These are phyloP conservation scores for Ischnus inquisitorius DNA, from an alignment of 2,888 invertebrate genomes.

Conservation along the genomic window DNA sequence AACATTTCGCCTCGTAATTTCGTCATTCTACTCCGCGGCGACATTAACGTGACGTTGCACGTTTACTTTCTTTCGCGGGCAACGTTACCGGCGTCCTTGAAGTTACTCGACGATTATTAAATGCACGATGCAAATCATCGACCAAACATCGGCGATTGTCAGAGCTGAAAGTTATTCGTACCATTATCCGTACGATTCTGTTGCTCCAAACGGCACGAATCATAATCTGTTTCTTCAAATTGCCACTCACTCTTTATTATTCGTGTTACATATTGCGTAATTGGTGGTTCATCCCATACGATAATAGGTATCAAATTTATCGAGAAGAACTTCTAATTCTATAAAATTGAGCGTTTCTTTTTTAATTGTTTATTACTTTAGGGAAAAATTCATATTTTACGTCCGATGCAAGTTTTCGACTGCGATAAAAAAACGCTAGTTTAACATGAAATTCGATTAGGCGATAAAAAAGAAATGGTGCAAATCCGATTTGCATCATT, in stretches of 20 bases:
- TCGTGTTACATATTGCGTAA: no score
- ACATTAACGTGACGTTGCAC: neutral
- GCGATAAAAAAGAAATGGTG: no score
- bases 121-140: conserved; percentile 28
- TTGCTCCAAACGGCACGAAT: neutral
- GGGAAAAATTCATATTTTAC: no score
- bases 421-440: no score
- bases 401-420: no score
- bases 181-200: neutral
- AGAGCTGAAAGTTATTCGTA: neutral
- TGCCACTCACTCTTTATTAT: neutral
- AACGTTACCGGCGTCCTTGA: conserved; percentile 14
- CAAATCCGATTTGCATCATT: no score
- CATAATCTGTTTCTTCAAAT: neutral
- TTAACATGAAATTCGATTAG: no score
- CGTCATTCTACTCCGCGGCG: conserved; percentile 3
- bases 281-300: no score
- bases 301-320: no score
- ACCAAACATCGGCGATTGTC: conserved; percentile 7
- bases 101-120: neutral
- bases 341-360: no score
- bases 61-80: neutral
- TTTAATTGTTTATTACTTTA: no score
- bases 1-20: conserved; percentile 21
- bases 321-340: no score